Conservation (phyloP, 2,888 invertebrate species). For the Drosophila kanekoi region DNA sequence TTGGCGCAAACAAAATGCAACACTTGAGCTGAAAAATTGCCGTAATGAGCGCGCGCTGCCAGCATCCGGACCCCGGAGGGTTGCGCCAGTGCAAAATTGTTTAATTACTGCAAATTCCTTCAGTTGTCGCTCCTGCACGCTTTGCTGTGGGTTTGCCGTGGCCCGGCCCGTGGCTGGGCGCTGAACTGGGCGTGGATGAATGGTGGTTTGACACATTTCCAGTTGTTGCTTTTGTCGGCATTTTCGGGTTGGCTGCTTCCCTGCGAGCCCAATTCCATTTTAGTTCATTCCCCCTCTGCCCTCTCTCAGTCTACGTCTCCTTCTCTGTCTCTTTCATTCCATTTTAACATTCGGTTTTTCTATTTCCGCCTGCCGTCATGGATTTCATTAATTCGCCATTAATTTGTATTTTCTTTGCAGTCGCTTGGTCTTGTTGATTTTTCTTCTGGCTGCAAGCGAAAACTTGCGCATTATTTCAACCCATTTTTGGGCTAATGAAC, state of each 20-base stretch:
- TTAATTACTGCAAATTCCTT: slow-evolving; percentile 80
- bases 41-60: slow-evolving; percentile 72
- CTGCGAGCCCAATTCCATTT: slow-evolving; percentile 28
- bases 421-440: slow-evolving; percentile 63
- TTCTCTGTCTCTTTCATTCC: slow-evolving; percentile 16
- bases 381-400: slow-evolving; percentile 80
- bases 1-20: slow-evolving; percentile 81
- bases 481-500: slow-evolving; percentile 80
- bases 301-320: slow-evolving; percentile 1
- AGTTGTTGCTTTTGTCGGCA: slow-evolving; percentile 64
- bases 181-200: slow-evolving; percentile 27
- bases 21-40: slow-evolving; percentile 80
- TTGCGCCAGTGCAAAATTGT: slow-evolving; percentile 71
- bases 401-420: slow-evolving; percentile 79
- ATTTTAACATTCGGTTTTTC: slow-evolving; percentile 32
- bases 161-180: not conserved
- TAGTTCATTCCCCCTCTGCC: not conserved
- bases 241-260: slow-evolving; percentile 73
- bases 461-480: slow-evolving; percentile 74
- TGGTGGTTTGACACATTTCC: slow-evolving; percentile 76
- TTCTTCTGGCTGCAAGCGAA: slow-evolving; percentile 58
- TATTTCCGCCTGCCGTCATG: slow-evolving; percentile 45
- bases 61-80: slow-evolving; percentile 55
- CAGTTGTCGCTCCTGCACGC: slow-evolving; percentile 62
- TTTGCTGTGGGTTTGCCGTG: slow-evolving; percentile 50